Conservation (phyloP, 2,113 vertebrate genomes). For the Amblyopsis rosae region DNA sequence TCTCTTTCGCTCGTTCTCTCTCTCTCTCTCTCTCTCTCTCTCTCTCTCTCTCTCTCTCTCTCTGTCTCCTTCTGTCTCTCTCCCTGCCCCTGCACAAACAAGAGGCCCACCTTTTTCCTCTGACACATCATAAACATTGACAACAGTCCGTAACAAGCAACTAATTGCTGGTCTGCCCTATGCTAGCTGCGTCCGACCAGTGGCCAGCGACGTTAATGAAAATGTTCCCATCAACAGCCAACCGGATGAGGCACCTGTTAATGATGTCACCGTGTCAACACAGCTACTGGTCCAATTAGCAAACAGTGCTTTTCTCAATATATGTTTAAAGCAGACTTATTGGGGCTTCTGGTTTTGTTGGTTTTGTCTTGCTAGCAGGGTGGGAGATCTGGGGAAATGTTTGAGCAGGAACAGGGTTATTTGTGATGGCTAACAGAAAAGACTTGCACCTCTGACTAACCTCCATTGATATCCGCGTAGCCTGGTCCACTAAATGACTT, state of each 20-base stretch:
- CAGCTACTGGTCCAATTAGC: slow-evolving; percentile 66
- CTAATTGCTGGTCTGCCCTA: slow-evolving; percentile 52
- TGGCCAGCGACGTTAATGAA: slow-evolving; percentile 46
- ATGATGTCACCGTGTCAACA: slow-evolving; percentile 68
- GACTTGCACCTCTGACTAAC: not conserved
- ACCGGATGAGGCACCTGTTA: slow-evolving; percentile 72
- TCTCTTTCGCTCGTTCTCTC: not conserved
- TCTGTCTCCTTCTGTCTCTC: slow-evolving; percentile 1
- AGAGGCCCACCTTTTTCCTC: slow-evolving; percentile 54
- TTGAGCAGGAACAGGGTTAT: slow-evolving; percentile 24
- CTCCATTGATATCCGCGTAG: slow-evolving; percentile 3
- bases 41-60: slow-evolving; percentile 6
- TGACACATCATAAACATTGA: slow-evolving; percentile 71
- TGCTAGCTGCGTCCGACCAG: slow-evolving; percentile 1
- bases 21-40: not conserved
- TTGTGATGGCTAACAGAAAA: slow-evolving; percentile 41
- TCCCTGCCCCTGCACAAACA: slow-evolving; percentile 33
- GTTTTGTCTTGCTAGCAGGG: slow-evolving; percentile 7
- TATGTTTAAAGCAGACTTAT: slow-evolving; percentile 35
- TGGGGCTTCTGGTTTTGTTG: slow-evolving; percentile 23
- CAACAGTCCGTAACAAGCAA: slow-evolving; percentile 56
- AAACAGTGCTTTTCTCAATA: slow-evolving; percentile 56
- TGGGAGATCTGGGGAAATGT: slow-evolving; percentile 10
- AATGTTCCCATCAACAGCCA: slow-evolving; percentile 58
- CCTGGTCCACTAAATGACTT: not conserved